Evolutionary conservation across 2,888 invertebrate genomes (phyloP).

Genomic region (Rotaria sp.): DNA sequence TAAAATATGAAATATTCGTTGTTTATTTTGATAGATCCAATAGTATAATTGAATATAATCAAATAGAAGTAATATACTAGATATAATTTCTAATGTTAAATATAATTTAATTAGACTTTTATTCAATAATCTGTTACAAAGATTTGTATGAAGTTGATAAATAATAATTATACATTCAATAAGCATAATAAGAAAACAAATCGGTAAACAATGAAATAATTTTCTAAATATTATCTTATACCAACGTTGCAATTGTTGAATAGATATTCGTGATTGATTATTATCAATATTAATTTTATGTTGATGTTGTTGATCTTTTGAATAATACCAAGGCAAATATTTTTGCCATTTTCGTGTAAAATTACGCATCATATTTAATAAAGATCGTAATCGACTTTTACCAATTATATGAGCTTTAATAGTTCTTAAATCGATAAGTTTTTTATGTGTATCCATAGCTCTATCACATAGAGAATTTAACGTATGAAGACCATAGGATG

Average conservation of each 20-base stretch:
- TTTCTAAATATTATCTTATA: neutral
- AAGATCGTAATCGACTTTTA: neutral
- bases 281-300: neutral
- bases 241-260: neutral
- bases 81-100: neutral
- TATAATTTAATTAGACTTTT: neutral
- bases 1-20: neutral
- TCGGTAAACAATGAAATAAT: neutral
- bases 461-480: slow-evolving; percentile 2
- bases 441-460: neutral
- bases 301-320: neutral
- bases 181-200: neutral
- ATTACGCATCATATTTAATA: neutral
- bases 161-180: neutral
- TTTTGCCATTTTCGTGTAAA: neutral
- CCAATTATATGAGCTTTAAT: neutral
- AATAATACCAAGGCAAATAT: neutral
- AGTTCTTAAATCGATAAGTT: neutral
- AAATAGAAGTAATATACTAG: neutral
- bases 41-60: neutral
- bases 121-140: neutral
- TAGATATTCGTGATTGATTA: no score
- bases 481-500: slow-evolving; percentile 18
- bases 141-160: neutral
- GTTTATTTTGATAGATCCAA: neutral